Conservation (phyloP, 2,888 invertebrate genomes). For the Spilarctia lutea region DNA sequence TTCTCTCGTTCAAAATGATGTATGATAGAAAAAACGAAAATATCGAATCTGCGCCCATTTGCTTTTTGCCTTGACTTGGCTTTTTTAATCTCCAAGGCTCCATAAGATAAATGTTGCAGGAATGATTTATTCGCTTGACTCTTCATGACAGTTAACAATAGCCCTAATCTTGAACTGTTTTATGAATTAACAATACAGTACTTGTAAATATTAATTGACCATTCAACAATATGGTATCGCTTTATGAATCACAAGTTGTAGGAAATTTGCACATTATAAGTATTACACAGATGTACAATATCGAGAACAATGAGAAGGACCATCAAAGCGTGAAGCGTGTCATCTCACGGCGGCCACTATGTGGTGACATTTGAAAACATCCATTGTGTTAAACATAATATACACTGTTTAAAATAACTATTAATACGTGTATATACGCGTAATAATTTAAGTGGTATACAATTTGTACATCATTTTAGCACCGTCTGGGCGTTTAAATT, state of each 20-base stretch:
- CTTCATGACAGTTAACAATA: not conserved
- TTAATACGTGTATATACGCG: not conserved
- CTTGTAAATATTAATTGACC: constrained; percentile 5
- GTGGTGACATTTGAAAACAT: constrained; percentile 53
- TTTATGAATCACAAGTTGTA: constrained; percentile 41
- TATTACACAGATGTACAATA: constrained; percentile 39
- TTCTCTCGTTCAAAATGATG: too few species aligned
- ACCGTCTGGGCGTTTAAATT: not conserved
- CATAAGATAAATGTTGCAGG: not conserved
- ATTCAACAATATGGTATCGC: constrained; percentile 30
- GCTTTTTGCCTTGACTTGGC: too few species aligned
- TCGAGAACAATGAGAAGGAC: constrained; percentile 46
- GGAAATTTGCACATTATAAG: constrained; percentile 24
- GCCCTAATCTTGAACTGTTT: not conserved
- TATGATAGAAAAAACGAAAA: not conserved
- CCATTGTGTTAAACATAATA: constrained; percentile 40
- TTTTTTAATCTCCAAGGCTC: too few species aligned
- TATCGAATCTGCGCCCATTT: not conserved
- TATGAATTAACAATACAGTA: not conserved
- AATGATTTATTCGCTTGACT: not conserved
- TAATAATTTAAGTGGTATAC: not conserved
- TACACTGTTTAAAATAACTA: constrained; percentile 2
- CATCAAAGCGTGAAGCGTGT: constrained; percentile 58
- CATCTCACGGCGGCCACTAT: constrained; percentile 56
- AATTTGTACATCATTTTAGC: not conserved